These are phyloP conservation scores for Anguilla obscura DNA, from an alignment of 2,797 vertebrate species.

Conservation along the genomic window DNA sequence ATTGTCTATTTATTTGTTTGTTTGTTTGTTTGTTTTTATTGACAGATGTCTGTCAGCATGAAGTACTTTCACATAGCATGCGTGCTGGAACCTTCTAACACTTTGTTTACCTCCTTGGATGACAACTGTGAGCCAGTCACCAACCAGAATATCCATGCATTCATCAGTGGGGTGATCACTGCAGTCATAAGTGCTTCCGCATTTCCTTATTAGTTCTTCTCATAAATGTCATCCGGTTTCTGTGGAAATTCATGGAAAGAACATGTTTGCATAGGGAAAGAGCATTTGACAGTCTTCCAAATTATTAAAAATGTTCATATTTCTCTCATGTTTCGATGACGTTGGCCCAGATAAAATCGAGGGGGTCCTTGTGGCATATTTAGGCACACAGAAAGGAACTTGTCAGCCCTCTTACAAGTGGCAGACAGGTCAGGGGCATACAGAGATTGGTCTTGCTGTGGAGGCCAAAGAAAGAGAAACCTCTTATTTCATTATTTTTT, in stretches of 20 bases:
- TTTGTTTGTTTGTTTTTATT: too few relatives aligned
- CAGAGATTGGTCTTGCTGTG: background rate
- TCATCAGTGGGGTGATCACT: too few relatives aligned
- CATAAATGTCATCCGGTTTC: background rate
- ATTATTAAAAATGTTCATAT: conserved; percentile 17
- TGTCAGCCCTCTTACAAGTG: background rate
- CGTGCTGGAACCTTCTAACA: too few relatives aligned
- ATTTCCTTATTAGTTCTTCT: background rate
- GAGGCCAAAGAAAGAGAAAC: background rate
- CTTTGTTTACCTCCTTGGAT: too few relatives aligned
- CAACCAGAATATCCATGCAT: too few relatives aligned
- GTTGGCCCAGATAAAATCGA: background rate
- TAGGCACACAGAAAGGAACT: conserved; percentile 10
- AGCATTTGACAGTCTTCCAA: conserved; percentile 21
- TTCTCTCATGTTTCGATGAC: conserved; percentile 20
- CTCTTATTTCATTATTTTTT: background rate
- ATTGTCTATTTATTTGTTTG: too few relatives aligned
- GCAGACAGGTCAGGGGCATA: background rate
- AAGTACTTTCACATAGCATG: too few relatives aligned
- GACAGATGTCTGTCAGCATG: too few relatives aligned
- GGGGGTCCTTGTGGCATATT: conserved; percentile 13
- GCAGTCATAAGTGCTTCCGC: background rate
- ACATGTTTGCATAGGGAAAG: background rate
- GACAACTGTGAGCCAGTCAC: too few relatives aligned
- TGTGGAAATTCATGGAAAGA: background rate